phyloP scores from a whole-genome alignment of 1,140 invertebrate species.

The Epicauta chinensis region DNA sequence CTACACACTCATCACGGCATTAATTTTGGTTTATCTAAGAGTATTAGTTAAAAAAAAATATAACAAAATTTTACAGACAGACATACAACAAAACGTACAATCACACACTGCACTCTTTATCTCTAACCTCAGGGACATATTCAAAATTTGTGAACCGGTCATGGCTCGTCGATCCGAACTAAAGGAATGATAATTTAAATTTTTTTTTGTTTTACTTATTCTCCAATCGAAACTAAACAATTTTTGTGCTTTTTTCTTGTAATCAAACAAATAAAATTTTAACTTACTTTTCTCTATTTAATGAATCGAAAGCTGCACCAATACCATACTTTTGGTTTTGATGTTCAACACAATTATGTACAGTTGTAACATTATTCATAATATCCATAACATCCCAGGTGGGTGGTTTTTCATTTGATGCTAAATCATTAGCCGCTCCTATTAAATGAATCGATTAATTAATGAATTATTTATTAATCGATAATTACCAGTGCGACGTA shows the following conservation, averaged over 20 bases:
- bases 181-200: conserved; percentile 29
- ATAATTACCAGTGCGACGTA: conserved; percentile 37
- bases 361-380: conserved; percentile 57
- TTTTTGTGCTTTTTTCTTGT: too few species aligned
- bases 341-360: conserved; percentile 53
- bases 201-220: too few species aligned
- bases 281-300: conserved; percentile 57
- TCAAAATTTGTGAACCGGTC: conserved; percentile 47
- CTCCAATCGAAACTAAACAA: too few species aligned
- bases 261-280: conserved; percentile 1
- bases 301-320: conserved; percentile 49
- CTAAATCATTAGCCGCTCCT: conserved; percentile 9
- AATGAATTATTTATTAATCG: neutral
- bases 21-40: too few species aligned
- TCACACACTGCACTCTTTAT: conserved; percentile 22
- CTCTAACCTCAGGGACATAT: conserved; percentile 43
- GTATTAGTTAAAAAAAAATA: too few species aligned
- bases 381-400: conserved; percentile 58
- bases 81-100: neutral
- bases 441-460: conserved; percentile 3
- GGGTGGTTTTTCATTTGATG: conserved; percentile 27
- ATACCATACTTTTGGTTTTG: conserved; percentile 51
- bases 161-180: conserved; percentile 45
- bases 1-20: too few species aligned
- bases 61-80: too few species aligned